Evolutionary conservation across 1,140 invertebrate genomes (phyloP).

Genomic region (Lordiphosa collinella): DNA sequence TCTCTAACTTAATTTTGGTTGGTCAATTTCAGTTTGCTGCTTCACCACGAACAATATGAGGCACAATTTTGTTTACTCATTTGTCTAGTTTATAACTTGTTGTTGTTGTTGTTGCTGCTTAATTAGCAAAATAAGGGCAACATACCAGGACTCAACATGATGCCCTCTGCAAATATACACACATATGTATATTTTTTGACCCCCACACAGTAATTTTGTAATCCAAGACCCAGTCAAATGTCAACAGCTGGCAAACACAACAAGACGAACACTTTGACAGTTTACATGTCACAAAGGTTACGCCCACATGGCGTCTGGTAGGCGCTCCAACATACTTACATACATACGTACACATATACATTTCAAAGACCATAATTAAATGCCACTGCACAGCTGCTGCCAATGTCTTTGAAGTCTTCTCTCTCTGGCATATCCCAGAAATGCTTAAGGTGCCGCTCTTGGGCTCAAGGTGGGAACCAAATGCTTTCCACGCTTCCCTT

Average conservation of each 20-base stretch:
- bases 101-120: slow-evolving; percentile 30
- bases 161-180: neutral
- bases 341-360: slow-evolving; percentile 28
- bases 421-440: neutral
- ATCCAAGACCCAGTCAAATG: slow-evolving; percentile 42
- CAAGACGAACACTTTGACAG: slow-evolving; percentile 16
- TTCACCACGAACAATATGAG: slow-evolving; percentile 4
- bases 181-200: neutral
- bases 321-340: neutral
- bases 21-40: slow-evolving; percentile 31
- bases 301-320: slow-evolving; percentile 24
- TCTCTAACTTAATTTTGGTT: slow-evolving; percentile 31
- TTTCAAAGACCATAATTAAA: slow-evolving; percentile 62
- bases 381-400: slow-evolving; percentile 22
- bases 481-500: too few species aligned
- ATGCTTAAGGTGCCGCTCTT: too few species aligned
- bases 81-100: slow-evolving; percentile 20
- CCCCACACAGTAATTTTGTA: slow-evolving; percentile 27
- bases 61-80: neutral
- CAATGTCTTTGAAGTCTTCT: slow-evolving; percentile 51
- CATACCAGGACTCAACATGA: neutral
- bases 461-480: too few species aligned
- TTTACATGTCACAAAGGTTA: slow-evolving; percentile 37
- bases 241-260: slow-evolving; percentile 50
- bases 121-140: slow-evolving; percentile 46